phyloP scores from a whole-genome alignment of 2,888 invertebrate genomes.

The Ariolimax columbianus region DNA sequence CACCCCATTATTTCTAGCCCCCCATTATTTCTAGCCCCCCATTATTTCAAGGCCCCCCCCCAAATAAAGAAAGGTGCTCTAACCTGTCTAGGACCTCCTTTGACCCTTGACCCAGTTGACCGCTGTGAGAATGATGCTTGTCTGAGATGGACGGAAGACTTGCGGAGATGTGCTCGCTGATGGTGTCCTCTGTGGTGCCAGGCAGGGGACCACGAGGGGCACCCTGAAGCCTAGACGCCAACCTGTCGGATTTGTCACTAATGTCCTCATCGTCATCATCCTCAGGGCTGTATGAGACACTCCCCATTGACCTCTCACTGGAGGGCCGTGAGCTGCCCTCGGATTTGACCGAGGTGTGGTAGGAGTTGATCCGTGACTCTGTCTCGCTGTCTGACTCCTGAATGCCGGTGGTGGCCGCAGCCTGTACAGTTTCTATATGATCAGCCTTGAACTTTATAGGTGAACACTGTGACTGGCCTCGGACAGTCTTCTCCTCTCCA shows the following conservation, averaged over 20 bases:
- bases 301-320: conserved; percentile 64
- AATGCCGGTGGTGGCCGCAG: conserved; percentile 52
- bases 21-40: too few species aligned
- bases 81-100: conserved; percentile 47
- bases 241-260: conserved; percentile 62
- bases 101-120: conserved; percentile 38
- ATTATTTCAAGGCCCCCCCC: too few species aligned
- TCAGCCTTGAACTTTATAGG: conserved; percentile 53
- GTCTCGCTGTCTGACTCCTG: conserved; percentile 60
- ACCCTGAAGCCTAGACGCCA: conserved; percentile 55
- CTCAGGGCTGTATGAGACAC: conserved; percentile 56
- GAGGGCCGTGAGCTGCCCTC: conserved; percentile 65
- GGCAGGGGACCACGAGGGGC: conserved; percentile 13
- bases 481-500: conserved; percentile 54
- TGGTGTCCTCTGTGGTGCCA: conserved; percentile 56
- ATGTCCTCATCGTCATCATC: conserved; percentile 54
- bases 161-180: conserved; percentile 59
- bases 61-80: too few species aligned
- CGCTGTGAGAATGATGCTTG: conserved; percentile 58
- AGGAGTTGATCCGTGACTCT: conserved; percentile 57
- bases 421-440: background rate
- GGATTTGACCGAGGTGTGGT: conserved; percentile 66
- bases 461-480: conserved; percentile 53
- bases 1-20: too few species aligned
- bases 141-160: conserved; percentile 59